Conservation (phyloP, 37 sponge, comb jelly and placozoan species). For the Petrosia ficiformis region DNA sequence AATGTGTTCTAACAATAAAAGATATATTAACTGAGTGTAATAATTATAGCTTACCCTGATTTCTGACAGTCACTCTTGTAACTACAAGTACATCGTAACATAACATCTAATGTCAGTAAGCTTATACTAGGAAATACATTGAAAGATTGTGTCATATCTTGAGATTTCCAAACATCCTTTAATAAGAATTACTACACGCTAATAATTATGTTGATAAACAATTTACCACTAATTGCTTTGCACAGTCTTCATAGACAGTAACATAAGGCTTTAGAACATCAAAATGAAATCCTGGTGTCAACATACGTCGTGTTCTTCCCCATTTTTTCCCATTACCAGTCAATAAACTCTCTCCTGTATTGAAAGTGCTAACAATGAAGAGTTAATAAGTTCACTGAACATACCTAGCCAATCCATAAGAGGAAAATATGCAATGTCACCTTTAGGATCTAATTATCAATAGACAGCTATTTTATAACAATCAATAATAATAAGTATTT, state of each 20-base stretch:
- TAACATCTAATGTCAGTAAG: slow-evolving; percentile 79
- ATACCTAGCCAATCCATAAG: slow-evolving; percentile 71
- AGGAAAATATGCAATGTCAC: slow-evolving; percentile 33
- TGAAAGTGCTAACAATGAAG: neutral
- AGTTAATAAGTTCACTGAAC: neutral
- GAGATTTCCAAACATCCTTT: no score
- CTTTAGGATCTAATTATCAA: slow-evolving; percentile 87
- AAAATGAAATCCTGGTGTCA: slow-evolving; percentile 70
- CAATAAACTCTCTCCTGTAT: slow-evolving; percentile 36
- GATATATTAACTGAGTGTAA: neutral
- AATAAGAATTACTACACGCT: neutral
- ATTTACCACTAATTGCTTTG: slow-evolving; percentile 21
- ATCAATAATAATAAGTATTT: neutral
- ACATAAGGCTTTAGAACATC: slow-evolving; percentile 54
- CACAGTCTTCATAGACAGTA: neutral
- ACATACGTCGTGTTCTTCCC: slow-evolving; percentile 38
- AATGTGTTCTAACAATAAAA: slow-evolving; percentile 26
- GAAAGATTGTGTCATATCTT: slow-evolving; percentile 36
- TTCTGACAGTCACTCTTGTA: slow-evolving; percentile 81
- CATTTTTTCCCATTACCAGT: slow-evolving; percentile 53
- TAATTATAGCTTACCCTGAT: slow-evolving; percentile 21
- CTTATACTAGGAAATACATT: slow-evolving; percentile 63
- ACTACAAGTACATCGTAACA: slow-evolving; percentile 79
- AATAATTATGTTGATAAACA: neutral
- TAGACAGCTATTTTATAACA: no score